Evolutionary conservation across 2,888 invertebrate genomes (phyloP).

Genomic region (Acheta domesticus): DNA sequence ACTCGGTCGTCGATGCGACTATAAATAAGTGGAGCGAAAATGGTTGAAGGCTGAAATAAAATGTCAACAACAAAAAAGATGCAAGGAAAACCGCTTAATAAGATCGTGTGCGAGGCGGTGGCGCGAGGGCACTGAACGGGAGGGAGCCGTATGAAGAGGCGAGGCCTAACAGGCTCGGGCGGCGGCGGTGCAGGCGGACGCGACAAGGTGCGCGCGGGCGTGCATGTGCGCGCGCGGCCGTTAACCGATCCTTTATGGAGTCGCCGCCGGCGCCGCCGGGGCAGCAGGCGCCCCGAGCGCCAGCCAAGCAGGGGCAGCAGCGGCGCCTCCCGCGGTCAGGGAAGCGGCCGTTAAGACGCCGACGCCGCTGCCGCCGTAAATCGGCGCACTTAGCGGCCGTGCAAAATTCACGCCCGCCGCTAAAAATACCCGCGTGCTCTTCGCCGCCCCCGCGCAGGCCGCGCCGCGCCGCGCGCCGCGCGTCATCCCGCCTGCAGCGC

Average conservation of each 20-base stretch:
- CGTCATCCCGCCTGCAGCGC: not conserved
- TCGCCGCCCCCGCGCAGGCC: not conserved
- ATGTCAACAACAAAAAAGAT: no score
- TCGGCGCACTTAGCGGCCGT: conserved; percentile 18
- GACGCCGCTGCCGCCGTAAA: not conserved
- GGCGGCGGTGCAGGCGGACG: no score
- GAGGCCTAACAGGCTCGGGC: no score
- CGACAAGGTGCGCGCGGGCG: not conserved
- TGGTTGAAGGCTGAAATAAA: no score
- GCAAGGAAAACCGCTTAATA: no score
- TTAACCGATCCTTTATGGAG: not conserved
- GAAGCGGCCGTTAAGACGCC: not conserved
- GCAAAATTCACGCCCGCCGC: not conserved
- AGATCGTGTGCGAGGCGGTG: no score
- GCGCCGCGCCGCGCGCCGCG: not conserved
- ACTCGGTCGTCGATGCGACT: no score
- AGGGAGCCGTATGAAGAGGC: no score
- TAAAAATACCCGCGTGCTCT: not conserved
- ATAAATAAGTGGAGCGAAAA: no score
- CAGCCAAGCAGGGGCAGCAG: no score
- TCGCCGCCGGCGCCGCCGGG: not conserved
- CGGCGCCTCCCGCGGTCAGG: not conserved
- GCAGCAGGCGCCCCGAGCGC: not conserved
- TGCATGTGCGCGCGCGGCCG: no score
- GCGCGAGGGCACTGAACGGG: no score